Percentiles rank a stretch among this genome's conserved stretches.
Conservation (phyloP, 2,888 invertebrate genomes). For the Cyclophora albipunctata region DNA sequence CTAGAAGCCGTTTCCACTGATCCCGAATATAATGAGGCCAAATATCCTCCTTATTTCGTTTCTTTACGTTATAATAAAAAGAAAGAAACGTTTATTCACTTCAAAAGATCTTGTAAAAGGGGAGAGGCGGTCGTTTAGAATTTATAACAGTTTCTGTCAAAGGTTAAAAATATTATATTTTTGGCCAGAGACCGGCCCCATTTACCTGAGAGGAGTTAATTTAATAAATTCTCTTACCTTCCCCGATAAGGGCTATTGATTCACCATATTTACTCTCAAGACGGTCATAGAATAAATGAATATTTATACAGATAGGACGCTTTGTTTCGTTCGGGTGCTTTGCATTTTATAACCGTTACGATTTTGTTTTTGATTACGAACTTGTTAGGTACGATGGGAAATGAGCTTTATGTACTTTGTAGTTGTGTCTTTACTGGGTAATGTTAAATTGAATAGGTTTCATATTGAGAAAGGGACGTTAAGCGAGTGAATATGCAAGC, state of each 20-base stretch:
- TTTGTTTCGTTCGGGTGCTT: not conserved
- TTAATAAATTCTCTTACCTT: constrained; percentile 42
- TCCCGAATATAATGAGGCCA: too few relatives aligned
- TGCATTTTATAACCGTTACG: not conserved
- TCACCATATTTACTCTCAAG: constrained; percentile 48
- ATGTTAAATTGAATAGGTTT: too few relatives aligned
- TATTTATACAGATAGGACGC: constrained; percentile 12
- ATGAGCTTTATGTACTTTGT: not conserved
- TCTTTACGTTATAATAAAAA: too few relatives aligned
- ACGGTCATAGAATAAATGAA: constrained; percentile 23
- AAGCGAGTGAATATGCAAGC: too few relatives aligned
- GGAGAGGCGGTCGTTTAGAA: too few relatives aligned
- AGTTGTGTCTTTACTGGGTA: constrained; percentile 3
- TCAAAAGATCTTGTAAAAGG: too few relatives aligned
- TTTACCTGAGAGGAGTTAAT: constrained; percentile 39
- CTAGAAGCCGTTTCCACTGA: too few relatives aligned
- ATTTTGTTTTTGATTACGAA: not conserved
- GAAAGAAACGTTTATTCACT: too few relatives aligned
- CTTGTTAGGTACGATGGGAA: not conserved
- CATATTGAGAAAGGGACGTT: too few relatives aligned
- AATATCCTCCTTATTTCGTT: too few relatives aligned
- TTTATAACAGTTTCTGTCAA: too few relatives aligned
- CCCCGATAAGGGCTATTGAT: constrained; percentile 52
- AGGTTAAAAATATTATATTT: too few relatives aligned
- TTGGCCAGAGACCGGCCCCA: constrained; percentile 4